Evolutionary conservation across 2,797 vertebrate species (phyloP).

Genomic region (Cossypha heuglini): DNA sequence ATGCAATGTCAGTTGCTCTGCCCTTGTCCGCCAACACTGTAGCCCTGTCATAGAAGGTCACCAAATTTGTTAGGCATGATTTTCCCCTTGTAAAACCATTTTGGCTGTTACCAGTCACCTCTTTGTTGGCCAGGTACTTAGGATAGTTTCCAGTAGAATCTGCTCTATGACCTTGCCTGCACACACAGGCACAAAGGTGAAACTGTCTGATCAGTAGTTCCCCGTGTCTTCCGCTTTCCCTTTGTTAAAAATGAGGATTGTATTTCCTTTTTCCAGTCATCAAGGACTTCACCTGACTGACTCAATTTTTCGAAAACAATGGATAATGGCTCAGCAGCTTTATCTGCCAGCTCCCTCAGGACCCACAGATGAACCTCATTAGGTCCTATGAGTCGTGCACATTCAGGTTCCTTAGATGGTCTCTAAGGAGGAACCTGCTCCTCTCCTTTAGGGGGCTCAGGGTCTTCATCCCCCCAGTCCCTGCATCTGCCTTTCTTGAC

Average conservation of each 20-base stretch:
- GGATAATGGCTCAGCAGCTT: not conserved
- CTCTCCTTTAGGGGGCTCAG: not conserved
- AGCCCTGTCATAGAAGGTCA: not conserved
- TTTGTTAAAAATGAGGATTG: not conserved
- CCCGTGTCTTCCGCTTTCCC: not conserved
- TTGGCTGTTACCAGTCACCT: not conserved
- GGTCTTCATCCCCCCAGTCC: not conserved
- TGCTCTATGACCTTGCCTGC: not conserved
- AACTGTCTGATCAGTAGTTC: not conserved
- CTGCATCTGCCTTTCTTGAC: not conserved
- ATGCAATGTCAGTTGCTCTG: not conserved
- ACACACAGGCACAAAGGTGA: not conserved
- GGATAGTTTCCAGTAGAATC: not conserved
- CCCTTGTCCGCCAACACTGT: fast-evolving
- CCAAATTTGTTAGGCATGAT: not conserved
- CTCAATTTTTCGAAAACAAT: not conserved
- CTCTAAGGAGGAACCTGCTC: not conserved
- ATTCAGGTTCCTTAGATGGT: not conserved
- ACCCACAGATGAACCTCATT: fast-evolving
- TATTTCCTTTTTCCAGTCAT: not conserved
- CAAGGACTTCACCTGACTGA: not conserved
- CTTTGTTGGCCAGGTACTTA: not conserved
- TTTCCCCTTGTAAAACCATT: not conserved
- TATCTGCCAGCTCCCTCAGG: not conserved
- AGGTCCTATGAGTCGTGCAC: not conserved